Percentiles rank a stretch among this genome's conserved stretches.
Conservation (phyloP, 2,888 invertebrate species). For the Chironomus riparius region DNA sequence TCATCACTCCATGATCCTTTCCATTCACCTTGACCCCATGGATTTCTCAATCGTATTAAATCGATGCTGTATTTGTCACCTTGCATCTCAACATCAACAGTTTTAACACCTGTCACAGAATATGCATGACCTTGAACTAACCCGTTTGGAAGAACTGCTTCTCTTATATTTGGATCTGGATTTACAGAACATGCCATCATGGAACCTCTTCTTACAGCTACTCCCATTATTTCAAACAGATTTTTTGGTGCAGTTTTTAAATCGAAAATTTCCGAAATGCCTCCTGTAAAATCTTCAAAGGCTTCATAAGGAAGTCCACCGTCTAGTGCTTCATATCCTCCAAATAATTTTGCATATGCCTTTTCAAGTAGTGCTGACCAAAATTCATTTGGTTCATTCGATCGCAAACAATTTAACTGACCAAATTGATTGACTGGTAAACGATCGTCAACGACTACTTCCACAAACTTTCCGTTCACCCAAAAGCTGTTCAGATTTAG, state of each 20-base stretch:
- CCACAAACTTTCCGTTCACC: constrained; percentile 91
- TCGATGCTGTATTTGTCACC: constrained; percentile 69
- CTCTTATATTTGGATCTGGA: constrained; percentile 73
- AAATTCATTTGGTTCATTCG: constrained; percentile 81
- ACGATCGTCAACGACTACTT: constrained; percentile 87
- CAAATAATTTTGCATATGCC: constrained; percentile 91
- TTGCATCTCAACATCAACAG: constrained; percentile 70
- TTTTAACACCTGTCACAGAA: constrained; percentile 76
- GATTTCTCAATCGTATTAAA: constrained; percentile 77
- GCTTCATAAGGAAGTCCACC: constrained; percentile 98
- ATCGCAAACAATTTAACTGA: constrained; percentile 77
- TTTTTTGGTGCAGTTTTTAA: constrained; percentile 73
- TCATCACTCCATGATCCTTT: constrained; percentile 89
- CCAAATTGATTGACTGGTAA: constrained; percentile 73
- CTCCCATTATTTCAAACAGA: constrained; percentile 76
- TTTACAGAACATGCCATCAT: constrained; percentile 95
- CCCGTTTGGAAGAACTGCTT: constrained; percentile 72
- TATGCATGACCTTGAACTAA: constrained; percentile 89
- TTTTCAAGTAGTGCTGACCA: constrained; percentile 94
- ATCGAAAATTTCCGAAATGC: constrained; percentile 88
- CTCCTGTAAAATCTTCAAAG: constrained; percentile 98
- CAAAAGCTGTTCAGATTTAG: constrained; percentile 59
- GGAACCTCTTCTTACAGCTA: constrained; percentile 84
- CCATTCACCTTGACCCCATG: constrained; percentile 89
- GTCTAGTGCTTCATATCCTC: constrained; percentile 94